Conservation (phyloP, 2,797 vertebrate species). For the Schizopygopsis pylzovi region DNA sequence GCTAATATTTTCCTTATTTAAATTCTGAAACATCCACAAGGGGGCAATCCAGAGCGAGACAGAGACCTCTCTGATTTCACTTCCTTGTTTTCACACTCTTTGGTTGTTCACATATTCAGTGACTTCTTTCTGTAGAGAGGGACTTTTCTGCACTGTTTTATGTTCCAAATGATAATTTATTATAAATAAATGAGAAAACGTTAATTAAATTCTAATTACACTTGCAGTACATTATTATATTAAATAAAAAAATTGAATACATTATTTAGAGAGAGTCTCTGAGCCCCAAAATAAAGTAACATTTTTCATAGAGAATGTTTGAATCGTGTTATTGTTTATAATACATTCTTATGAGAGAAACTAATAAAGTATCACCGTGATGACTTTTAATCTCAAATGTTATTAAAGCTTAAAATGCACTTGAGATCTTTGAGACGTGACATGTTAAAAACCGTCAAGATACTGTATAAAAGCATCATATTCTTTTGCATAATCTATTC, state of each 20-base stretch:
- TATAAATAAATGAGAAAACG: not conserved
- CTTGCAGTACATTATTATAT: not conserved
- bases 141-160: not conserved
- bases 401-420: not conserved
- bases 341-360: not conserved
- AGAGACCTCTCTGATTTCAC: not conserved
- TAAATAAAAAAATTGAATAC: not conserved
- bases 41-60: constrained; percentile 35
- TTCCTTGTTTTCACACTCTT: not conserved
- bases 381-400: not conserved
- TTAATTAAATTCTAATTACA: not conserved
- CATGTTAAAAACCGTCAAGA: not conserved
- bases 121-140: constrained; percentile 11
- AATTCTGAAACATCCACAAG: constrained; percentile 38
- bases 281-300: not conserved
- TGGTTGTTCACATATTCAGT: constrained; percentile 18
- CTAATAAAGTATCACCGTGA: not conserved
- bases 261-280: not conserved
- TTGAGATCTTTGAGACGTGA: not conserved
- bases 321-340: not conserved
- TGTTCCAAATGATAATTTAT: not conserved
- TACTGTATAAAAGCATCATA: not conserved
- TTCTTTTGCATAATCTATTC: not conserved
- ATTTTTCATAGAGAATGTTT: not conserved
- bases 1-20: not conserved